Conservation (phyloP, 2,888 invertebrate species). For the Ypsolopha sequella region DNA sequence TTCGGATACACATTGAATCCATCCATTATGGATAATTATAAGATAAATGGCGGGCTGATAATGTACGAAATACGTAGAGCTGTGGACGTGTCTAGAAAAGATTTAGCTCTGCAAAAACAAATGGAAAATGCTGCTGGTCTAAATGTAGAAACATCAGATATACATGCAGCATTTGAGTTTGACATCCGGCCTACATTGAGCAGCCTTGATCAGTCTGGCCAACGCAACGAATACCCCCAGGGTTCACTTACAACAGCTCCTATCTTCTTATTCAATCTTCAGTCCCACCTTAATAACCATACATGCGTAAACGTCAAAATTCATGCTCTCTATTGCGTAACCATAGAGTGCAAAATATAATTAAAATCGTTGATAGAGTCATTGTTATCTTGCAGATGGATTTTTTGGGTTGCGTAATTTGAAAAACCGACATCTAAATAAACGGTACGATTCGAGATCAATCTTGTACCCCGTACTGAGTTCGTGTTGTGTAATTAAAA, state of each 20-base stretch:
- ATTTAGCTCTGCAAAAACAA: too few relatives aligned
- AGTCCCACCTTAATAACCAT: slow-evolving; percentile 12
- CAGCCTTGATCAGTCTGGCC: background rate
- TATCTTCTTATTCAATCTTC: slow-evolving; percentile 41
- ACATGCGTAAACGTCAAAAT: slow-evolving; percentile 7
- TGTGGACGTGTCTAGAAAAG: too few relatives aligned
- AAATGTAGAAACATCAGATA: background rate
- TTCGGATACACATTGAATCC: too few relatives aligned
- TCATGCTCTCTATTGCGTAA: slow-evolving; percentile 15
- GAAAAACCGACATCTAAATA: slow-evolving; percentile 32
- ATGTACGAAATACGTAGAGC: too few relatives aligned
- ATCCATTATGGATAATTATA: too few relatives aligned
- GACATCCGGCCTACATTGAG: slow-evolving; percentile 1
- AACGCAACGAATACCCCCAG: slow-evolving; percentile 25
- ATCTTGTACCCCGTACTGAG: slow-evolving; percentile 48
- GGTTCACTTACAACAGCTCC: slow-evolving; percentile 34
- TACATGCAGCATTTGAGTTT: background rate
- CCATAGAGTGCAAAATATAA: background rate
- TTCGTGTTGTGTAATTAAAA: slow-evolving; percentile 32
- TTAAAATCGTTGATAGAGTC: background rate
- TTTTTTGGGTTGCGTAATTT: slow-evolving; percentile 14
- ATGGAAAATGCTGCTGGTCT: too few relatives aligned
- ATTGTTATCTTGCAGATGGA: background rate
- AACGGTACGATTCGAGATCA: slow-evolving; percentile 37
- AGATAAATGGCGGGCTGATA: too few relatives aligned